A percentile compares a stretch with the other conserved stretches of the same genome.
These are phyloP conservation scores for Pangasius djambal DNA, from an alignment of 2,797 vertebrate species.

Conservation along the genomic window DNA sequence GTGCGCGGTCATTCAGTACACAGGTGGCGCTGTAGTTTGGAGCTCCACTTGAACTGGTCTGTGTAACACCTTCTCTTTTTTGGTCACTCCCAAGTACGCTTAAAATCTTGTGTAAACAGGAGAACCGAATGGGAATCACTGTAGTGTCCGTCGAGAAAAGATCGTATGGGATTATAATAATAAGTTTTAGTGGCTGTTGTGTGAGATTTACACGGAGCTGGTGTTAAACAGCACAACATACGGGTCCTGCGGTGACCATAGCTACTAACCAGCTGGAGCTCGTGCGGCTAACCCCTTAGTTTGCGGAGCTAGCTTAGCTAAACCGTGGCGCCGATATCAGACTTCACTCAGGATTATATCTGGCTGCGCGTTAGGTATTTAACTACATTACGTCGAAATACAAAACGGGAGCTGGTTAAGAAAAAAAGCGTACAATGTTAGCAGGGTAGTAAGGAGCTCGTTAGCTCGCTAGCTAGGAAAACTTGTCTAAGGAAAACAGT, in stretches of 20 bases:
- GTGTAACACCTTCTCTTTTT: slow-evolving; percentile 21
- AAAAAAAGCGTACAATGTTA: neutral
- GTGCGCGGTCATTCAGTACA: neutral
- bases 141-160: neutral
- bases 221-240: slow-evolving; percentile 37
- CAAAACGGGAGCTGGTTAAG: neutral
- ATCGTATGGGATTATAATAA: neutral
- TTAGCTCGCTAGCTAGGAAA: neutral
- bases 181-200: slow-evolving; percentile 2
- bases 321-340: neutral
- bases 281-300: slow-evolving; percentile 37
- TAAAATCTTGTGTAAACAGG: slow-evolving; percentile 56
- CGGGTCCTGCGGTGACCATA: slow-evolving; percentile 30
- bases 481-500: neutral
- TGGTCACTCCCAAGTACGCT: slow-evolving; percentile 40
- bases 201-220: neutral
- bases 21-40: slow-evolving; percentile 33
- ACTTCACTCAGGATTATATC: neutral
- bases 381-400: neutral
- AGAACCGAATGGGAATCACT: neutral
- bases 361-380: neutral
- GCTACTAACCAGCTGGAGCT: slow-evolving; percentile 15
- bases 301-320: neutral
- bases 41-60: neutral
- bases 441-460: too few species aligned